Conservation (phyloP, 2,797 vertebrate genomes). For the Cynodonichthys magdalenae region DNA sequence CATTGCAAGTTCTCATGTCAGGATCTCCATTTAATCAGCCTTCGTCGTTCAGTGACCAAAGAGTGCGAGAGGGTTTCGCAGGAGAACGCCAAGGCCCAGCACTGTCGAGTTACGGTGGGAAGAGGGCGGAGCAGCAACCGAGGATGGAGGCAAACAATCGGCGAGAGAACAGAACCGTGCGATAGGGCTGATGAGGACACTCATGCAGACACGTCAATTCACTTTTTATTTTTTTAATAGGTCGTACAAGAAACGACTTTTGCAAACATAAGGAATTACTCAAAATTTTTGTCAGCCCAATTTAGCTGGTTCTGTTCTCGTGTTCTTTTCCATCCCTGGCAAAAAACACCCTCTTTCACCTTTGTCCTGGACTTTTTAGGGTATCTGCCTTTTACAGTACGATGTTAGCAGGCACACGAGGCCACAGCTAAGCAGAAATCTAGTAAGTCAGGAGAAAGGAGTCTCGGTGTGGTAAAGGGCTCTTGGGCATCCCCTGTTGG, state of each 20-base stretch:
- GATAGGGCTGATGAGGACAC: slow-evolving; percentile 46
- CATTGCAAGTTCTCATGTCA: slow-evolving; percentile 78
- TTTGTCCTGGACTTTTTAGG: slow-evolving; percentile 61
- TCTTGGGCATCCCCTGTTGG: slow-evolving; percentile 66
- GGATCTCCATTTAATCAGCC: slow-evolving; percentile 75
- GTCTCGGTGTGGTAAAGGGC: slow-evolving; percentile 61
- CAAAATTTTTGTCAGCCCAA: slow-evolving; percentile 21
- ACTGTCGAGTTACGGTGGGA: slow-evolving; percentile 56
- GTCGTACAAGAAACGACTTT: too few species aligned
- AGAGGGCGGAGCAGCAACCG: slow-evolving; percentile 84
- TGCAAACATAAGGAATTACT: background rate
- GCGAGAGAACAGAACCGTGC: slow-evolving; percentile 61
- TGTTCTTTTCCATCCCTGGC: slow-evolving; percentile 82
- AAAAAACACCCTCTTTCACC: slow-evolving; percentile 79
- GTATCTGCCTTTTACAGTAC: slow-evolving; percentile 78
- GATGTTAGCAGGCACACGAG: slow-evolving; percentile 77
- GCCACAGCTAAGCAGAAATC: slow-evolving; percentile 69
- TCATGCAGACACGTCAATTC: slow-evolving; percentile 4
- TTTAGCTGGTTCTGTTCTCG: slow-evolving; percentile 60
- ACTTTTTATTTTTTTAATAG: too few species aligned
- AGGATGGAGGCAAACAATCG: slow-evolving; percentile 75
- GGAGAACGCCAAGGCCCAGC: slow-evolving; percentile 69
- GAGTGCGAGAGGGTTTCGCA: slow-evolving; percentile 64
- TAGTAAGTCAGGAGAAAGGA: slow-evolving; percentile 58
- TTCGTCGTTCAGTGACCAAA: slow-evolving; percentile 65